Conservation (phyloP, 2,113 vertebrate genomes). For the Carollia perspicillata region DNA sequence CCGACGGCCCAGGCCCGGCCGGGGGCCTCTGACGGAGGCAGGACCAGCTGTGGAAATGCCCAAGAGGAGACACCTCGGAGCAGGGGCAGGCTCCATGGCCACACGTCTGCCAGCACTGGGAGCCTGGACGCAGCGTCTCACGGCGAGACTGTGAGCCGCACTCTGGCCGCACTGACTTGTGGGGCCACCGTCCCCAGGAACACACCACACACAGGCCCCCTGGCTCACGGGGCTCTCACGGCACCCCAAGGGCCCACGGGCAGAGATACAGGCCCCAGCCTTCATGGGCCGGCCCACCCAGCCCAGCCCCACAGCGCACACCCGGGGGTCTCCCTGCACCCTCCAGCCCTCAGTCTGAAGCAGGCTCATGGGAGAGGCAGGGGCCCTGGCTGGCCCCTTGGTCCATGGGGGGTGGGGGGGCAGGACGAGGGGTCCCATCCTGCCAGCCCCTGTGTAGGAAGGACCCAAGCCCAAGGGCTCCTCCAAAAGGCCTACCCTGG, state of each 20-base stretch:
- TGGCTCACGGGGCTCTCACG: accelerated
- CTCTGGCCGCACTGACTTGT: background rate
- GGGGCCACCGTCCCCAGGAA: background rate
- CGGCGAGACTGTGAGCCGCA: accelerated
- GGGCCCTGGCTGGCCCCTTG: background rate
- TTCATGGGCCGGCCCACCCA: background rate
- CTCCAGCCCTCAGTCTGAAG: background rate
- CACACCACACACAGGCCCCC: accelerated
- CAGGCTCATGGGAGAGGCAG: background rate
- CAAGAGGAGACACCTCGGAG: accelerated
- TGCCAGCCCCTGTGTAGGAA: background rate
- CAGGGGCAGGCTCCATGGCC: accelerated
- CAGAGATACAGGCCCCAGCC: background rate
- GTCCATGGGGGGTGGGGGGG: background rate
- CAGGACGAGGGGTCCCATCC: background rate
- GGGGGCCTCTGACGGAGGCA: background rate
- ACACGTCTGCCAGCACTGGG: background rate
- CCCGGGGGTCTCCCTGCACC: accelerated
- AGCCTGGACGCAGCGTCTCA: background rate
- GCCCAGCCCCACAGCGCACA: background rate
- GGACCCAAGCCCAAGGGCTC: background rate
- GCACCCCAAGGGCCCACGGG: background rate
- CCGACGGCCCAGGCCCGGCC: background rate
- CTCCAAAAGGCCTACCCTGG: background rate
- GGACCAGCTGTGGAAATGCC: background rate